A percentile compares a stretch with the other conserved stretches of the same genome.
phyloP scores from a whole-genome alignment of 2,113 vertebrate genomes.

The Lophius piscatorius region DNA sequence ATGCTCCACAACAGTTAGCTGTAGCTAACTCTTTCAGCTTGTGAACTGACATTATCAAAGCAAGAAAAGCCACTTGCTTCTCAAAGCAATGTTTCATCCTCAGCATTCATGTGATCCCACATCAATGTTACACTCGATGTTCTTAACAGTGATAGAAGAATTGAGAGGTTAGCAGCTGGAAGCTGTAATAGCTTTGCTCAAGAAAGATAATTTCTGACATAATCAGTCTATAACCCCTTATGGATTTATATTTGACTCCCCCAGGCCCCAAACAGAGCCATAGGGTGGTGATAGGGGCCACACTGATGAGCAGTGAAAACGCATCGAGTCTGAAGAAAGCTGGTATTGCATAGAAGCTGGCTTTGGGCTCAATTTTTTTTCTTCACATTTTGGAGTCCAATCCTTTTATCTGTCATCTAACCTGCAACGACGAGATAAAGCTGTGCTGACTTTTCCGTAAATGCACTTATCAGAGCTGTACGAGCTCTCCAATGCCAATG shows the following conservation, averaged over 20 bases:
- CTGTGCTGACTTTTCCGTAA: constrained; percentile 76
- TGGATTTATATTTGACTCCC: constrained; percentile 31
- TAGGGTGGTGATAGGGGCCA: constrained; percentile 51
- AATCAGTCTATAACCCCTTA: too few relatives aligned
- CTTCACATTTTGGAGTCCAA: constrained; percentile 67
- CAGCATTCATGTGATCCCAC: too few relatives aligned
- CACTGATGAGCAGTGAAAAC: constrained; percentile 51
- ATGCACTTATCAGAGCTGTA: constrained; percentile 78
- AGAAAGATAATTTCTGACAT: too few relatives aligned
- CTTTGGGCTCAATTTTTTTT: constrained; percentile 52
- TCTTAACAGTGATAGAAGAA: too few relatives aligned
- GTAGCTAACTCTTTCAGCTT: too few relatives aligned
- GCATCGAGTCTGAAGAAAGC: constrained; percentile 43
- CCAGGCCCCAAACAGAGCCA: constrained; percentile 41
- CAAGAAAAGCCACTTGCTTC: too few relatives aligned
- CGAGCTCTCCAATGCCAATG: constrained; percentile 73
- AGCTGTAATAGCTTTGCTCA: too few relatives aligned
- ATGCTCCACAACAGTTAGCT: too few relatives aligned
- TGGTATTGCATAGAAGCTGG: constrained; percentile 34
- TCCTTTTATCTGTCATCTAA: constrained; percentile 78
- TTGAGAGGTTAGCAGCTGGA: too few relatives aligned
- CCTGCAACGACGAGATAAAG: constrained; percentile 82
- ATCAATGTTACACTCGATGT: too few relatives aligned
- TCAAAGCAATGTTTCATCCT: too few relatives aligned
- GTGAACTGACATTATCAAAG: too few relatives aligned